A percentile compares a stretch with the other conserved stretches of the same genome.
phyloP scores from a whole-genome alignment of 2,113 vertebrate genomes.

The Hystrix cristata region DNA sequence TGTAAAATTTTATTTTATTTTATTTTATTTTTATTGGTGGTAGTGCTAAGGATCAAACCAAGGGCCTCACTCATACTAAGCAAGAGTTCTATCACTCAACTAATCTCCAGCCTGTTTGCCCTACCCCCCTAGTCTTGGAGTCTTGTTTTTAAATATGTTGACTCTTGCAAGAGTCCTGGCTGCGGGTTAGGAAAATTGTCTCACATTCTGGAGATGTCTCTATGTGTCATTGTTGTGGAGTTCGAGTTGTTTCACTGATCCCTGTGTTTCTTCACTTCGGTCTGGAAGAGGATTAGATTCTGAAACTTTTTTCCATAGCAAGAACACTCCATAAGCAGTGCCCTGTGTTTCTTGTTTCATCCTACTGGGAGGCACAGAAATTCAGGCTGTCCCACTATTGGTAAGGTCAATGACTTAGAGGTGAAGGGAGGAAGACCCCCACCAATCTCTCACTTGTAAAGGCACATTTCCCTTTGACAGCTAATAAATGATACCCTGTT shows the following conservation, averaged over 20 bases:
- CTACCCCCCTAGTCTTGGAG: not conserved
- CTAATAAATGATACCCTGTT: not conserved
- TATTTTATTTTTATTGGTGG: not conserved
- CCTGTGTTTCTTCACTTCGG: slow-evolving; percentile 32
- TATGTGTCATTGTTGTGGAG: not conserved
- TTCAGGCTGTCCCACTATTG: not conserved
- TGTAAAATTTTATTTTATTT: not conserved
- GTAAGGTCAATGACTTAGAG: not conserved
- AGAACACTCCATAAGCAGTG: not conserved
- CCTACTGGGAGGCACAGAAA: rapidly evolving
- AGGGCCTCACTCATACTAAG: not conserved
- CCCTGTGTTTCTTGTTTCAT: not conserved
- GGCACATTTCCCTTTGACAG: not conserved
- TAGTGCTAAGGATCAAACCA: not conserved
- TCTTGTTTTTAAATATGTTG: not conserved
- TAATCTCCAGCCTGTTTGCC: not conserved
- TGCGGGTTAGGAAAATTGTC: no score
- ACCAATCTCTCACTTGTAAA: not conserved
- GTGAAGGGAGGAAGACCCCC: not conserved
- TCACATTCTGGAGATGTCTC: not conserved
- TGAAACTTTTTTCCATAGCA: not conserved
- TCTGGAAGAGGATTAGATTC: not conserved
- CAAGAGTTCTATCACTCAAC: no score
- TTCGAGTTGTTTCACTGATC: not conserved
- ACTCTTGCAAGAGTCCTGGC: not conserved